Percentiles rank a stretch among this genome's conserved stretches.
Evolutionary conservation across 2,797 vertebrate species (phyloP).

Genomic region (Scolopax rusticola): DNA sequence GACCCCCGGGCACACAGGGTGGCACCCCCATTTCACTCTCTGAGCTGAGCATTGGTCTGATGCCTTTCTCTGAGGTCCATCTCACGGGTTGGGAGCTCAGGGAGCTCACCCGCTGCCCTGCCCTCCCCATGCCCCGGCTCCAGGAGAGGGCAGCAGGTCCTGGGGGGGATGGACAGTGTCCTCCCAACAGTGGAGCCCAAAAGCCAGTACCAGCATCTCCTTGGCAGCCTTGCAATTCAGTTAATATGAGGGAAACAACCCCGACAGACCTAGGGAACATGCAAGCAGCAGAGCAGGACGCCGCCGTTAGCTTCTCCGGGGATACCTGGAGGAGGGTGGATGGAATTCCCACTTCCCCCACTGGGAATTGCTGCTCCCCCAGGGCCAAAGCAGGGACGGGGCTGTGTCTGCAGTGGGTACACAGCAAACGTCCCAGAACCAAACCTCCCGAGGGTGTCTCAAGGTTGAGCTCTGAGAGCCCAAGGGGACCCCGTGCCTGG

Average conservation of each 20-base stretch:
- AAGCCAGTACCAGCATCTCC: neutral
- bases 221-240: neutral
- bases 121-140: neutral
- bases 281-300: neutral
- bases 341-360: neutral
- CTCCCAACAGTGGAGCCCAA: neutral
- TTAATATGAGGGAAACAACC: rapidly evolving
- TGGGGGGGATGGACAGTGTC: neutral
- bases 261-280: rapidly evolving
- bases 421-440: neutral
- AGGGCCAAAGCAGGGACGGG: neutral
- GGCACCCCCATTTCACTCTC: rapidly evolving
- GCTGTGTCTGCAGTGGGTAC: neutral
- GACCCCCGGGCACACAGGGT: rapidly evolving
- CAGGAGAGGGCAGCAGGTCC: neutral
- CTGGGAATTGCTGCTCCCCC: neutral
- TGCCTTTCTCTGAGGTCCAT: neutral
- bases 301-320: rapidly evolving
- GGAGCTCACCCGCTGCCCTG: neutral
- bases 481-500: constrained; percentile 10
- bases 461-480: constrained; percentile 68
- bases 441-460: constrained; percentile 19
- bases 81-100: neutral
- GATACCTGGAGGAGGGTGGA: neutral
- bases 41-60: neutral